Evolutionary conservation across 2,888 invertebrate species (phyloP).

Genomic region (Hypena proboscidalis): DNA sequence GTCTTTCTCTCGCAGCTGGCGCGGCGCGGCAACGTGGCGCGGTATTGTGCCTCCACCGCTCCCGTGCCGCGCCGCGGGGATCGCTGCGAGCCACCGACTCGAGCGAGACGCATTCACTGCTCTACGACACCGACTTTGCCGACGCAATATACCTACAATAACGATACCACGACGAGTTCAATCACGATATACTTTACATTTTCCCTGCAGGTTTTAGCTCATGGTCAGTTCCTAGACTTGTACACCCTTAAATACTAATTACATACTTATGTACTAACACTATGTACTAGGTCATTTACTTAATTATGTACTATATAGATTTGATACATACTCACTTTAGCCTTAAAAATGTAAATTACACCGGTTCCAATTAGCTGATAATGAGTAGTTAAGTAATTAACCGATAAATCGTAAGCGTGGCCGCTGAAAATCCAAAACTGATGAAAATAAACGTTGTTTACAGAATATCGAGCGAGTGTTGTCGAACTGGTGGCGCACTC

Average conservation of each 20-base stretch:
- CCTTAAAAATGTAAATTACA: conserved; percentile 7
- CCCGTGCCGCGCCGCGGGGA: conserved; percentile 56
- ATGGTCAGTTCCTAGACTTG: conserved; percentile 24
- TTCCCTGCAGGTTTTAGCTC: conserved; percentile 39
- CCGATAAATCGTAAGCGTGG: conserved; percentile 14
- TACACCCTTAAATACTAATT: conserved; percentile 18
- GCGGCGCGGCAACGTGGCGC: conserved; percentile 80
- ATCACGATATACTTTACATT: conserved; percentile 58
- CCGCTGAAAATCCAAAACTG: conserved; percentile 60
- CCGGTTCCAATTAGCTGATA: not conserved
- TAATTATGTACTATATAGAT: conserved; percentile 37
- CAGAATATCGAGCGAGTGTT: conserved; percentile 82
- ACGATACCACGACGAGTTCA: conserved; percentile 59
- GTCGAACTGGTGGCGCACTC: conserved; percentile 77
- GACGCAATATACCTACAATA: conserved; percentile 77
- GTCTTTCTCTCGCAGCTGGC: conserved; percentile 85
- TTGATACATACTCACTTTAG: conserved; percentile 22
- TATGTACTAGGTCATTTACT: conserved; percentile 41
- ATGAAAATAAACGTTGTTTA: conserved; percentile 81
- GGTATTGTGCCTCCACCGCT: conserved; percentile 61
- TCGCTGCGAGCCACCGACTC: conserved; percentile 52
- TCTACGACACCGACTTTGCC: conserved; percentile 34
- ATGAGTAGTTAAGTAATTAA: conserved; percentile 15
- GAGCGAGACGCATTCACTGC: conserved; percentile 70
- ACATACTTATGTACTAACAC: conserved; percentile 29